Conservation (phyloP, 2,797 vertebrate species). For the Megalops cyprinoides region DNA sequence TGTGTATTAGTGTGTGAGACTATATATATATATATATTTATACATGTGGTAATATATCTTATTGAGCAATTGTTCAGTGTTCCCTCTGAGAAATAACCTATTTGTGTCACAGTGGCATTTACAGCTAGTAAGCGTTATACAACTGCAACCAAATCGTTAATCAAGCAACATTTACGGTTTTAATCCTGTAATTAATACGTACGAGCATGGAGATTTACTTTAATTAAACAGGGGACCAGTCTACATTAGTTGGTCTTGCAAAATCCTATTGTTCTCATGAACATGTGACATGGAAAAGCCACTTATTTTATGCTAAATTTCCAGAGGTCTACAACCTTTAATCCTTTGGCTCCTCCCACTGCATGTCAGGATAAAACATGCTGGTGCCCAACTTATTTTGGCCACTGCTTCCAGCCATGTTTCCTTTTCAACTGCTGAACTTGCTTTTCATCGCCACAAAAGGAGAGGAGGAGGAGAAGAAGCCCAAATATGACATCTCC, state of each 20-base stretch:
- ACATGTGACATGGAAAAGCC: conserved; percentile 67
- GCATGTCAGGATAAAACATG: conserved; percentile 58
- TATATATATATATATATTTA: background rate
- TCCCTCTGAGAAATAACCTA: no score
- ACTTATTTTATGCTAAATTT: conserved; percentile 57
- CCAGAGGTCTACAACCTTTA: conserved; percentile 57
- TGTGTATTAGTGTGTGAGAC: background rate
- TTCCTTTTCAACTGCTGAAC: conserved; percentile 67
- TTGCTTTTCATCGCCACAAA: conserved; percentile 60
- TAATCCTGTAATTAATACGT: conserved; percentile 35
- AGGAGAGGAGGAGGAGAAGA: conserved; percentile 50
- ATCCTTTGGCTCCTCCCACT: conserved; percentile 62
- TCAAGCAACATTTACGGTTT: background rate
- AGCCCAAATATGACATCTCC: conserved; percentile 68
- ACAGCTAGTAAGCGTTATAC: background rate
- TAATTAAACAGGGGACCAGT: conserved; percentile 48
- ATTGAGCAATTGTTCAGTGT: conserved; percentile 32
- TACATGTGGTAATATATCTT: background rate
- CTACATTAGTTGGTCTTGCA: conserved; percentile 38
- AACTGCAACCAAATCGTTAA: background rate
- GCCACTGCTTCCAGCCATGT: conserved; percentile 58
- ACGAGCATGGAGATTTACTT: conserved; percentile 30
- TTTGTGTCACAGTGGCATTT: background rate
- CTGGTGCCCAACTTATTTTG: conserved; percentile 27
- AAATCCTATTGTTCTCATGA: conserved; percentile 48